Evolutionary conservation across 1,140 invertebrate genomes (phyloP), one percentile per base, ranked within the genome.

Genomic region (Lordiphosa mommai): DNA sequence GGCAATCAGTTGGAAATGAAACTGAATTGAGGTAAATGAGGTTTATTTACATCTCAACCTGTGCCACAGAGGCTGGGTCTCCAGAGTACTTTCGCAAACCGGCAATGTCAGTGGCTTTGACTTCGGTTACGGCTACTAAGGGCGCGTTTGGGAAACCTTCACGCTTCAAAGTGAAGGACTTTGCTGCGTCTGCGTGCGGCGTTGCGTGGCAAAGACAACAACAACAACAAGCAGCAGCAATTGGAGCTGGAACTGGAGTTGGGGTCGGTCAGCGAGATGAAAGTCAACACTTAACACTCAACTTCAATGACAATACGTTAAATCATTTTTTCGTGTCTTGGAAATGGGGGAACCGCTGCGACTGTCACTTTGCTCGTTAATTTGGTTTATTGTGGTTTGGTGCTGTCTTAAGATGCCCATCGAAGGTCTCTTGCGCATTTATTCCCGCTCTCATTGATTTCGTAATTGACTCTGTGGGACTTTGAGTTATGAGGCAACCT

Each of bases 131-230:
- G 13, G 13, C 16, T 46, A 3, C 17, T 40, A 43, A 41, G 40
- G 68, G 53, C 64, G 27, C 23, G 30, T 50, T 53, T 63, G 48
- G 61, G 43, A 82, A 84, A 72, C 77, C 77, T 82, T 82, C 76
- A 84, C 56, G 77, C 72, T 84, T 53, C 68, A 84, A 82, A 84
- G 67, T 82, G 76, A 82, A 82, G 76, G 76, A 82, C 77, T 84
- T 71, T 51, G 43, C 41, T 37, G 52, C 64, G 52, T 49, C 61
- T 60, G 61, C 60, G 55, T 50, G 69, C 63, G 37, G 32, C 53
- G 55, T 61, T 67, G 67, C 63, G 58, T 57, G 27, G 56, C 57
- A 65, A 76, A 58, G 72, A 73, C 69, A 67, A 61, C 43, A 47
- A 32, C 61, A 55, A 61, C 65, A 69, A 55, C 61, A 59, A 14